Evolutionary conservation across 2,113 vertebrate genomes (phyloP), one percentile per base, ranked within the genome.

Genomic region (Rhinoptilus africanus): DNA sequence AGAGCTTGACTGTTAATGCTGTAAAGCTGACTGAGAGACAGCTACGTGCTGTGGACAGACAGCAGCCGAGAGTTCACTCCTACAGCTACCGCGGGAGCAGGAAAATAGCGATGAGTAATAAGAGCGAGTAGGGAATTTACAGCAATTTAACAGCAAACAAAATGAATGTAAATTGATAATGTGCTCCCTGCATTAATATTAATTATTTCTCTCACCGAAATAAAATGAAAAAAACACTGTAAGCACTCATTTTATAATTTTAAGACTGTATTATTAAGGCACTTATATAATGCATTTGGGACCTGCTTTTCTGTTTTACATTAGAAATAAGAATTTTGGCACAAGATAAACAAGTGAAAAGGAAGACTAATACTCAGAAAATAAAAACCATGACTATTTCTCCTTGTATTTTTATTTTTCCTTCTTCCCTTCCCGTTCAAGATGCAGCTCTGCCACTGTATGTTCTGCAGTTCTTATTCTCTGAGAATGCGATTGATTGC

Each of bases 151-250:
- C 73, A 79, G 72, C 84, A 73, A 79, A 74, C 35, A 67, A 91
- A 91, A 79, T 54, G 50, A 82, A 54, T 89, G 74, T 82, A 83
- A 93, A 92, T 76, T 96, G 91, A 69, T 85, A 67, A 80, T 85
- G 54, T 63, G 50, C 66, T 73, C n/a, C 28, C 59, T 88, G 83
- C 84, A 74, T 91, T 95, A 97, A 92, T 93, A 83, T 79, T 95
- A 93, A 92, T 92, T 94, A 85, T 93, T 97, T 85, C 50, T 92
- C 45, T 89, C 54, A 71, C 59, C 37, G 63, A 92, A 96, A 85
- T 81, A 79, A 93, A 95, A 75, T 68, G 39, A 74, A 63, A 92
- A 71, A 72, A 71, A 81, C 32, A 53, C 56, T 68, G 45, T 78
- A 75, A 71, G 45, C 51, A 57, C 45, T 53, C 39, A 23, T 74